phyloP scores from a whole-genome alignment of 2,113 vertebrate species.

The Mobula birostris region DNA sequence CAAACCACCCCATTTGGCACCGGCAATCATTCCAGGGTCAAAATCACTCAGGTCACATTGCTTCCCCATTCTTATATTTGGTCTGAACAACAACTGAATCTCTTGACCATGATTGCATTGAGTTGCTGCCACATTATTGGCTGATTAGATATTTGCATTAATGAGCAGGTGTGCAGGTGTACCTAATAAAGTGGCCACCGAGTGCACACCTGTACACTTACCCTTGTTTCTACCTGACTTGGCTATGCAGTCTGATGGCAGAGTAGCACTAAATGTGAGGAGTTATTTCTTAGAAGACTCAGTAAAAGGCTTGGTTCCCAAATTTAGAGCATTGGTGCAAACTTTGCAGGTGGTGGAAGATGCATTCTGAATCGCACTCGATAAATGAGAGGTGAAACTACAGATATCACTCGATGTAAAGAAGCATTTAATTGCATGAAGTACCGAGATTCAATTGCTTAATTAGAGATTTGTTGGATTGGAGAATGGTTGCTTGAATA shows the following conservation, averaged over 20 bases:
- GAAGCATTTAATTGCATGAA: background rate
- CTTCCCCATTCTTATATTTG: too few species aligned
- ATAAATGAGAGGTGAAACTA: background rate
- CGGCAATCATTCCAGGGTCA: too few species aligned
- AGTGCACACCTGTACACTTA: background rate
- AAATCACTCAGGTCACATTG: too few species aligned
- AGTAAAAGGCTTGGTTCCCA: background rate
- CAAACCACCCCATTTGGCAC: too few species aligned
- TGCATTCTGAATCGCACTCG: background rate
- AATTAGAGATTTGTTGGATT: background rate
- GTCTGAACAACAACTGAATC: too few species aligned
- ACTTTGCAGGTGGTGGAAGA: background rate
- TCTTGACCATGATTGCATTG: too few species aligned
- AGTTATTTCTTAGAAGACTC: background rate
- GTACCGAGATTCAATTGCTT: background rate
- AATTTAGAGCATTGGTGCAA: background rate
- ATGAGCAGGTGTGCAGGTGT: too few species aligned
- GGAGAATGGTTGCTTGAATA: conserved; percentile 13
- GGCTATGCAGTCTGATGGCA: background rate
- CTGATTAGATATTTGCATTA: too few species aligned
- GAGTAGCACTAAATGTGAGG: background rate
- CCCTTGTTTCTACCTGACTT: background rate
- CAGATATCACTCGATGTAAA: background rate
- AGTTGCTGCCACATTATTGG: too few species aligned
- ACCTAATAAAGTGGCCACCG: too few species aligned